phyloP scores from a whole-genome alignment of 2,797 vertebrate genomes.

The Columba guinea region DNA sequence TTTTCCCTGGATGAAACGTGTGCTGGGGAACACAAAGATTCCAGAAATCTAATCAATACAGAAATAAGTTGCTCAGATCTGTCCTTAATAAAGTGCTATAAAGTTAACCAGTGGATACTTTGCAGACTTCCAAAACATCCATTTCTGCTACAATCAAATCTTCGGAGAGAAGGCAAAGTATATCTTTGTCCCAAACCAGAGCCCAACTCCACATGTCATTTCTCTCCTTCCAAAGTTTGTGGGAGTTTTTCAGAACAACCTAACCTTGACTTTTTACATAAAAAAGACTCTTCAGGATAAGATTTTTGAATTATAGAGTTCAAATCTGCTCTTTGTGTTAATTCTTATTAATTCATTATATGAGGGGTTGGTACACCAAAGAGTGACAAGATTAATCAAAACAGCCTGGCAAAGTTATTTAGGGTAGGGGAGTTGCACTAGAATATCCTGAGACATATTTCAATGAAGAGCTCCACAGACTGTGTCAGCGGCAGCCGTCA shows the following conservation, averaged over 20 bases:
- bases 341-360: not conserved
- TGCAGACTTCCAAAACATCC: not conserved
- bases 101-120: not conserved
- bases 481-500: not conserved
- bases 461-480: not conserved
- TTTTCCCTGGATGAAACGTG: not conserved
- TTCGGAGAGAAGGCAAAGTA: not conserved
- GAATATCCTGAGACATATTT: not conserved
- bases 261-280: not conserved
- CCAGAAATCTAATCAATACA: not conserved
- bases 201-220: not conserved
- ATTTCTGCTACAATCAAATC: not conserved
- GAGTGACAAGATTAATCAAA: constrained; percentile 29
- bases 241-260: not conserved
- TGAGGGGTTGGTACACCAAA: not conserved
- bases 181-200: not conserved
- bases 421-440: not conserved
- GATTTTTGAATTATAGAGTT: not conserved
- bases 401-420: not conserved
- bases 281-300: not conserved
- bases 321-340: not conserved
- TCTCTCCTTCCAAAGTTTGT: not conserved
- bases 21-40: not conserved
- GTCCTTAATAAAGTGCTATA: not conserved
- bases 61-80: not conserved